These are phyloP conservation scores for Saccostrea cuccullata DNA, from an alignment of 1,140 invertebrate species.

Conservation along the genomic window DNA sequence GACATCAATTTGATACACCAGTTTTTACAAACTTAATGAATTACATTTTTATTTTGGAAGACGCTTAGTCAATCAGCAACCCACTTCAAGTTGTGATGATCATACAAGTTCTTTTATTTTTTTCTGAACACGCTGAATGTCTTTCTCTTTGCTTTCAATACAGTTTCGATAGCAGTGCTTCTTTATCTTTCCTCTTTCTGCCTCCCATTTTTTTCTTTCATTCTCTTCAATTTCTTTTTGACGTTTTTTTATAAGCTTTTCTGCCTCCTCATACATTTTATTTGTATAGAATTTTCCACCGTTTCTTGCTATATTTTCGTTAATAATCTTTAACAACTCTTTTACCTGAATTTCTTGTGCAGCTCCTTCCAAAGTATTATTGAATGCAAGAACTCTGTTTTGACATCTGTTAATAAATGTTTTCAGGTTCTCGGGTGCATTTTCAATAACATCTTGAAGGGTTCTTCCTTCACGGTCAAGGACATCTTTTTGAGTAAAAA, in stretches of 20 bases:
- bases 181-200: too few species aligned
- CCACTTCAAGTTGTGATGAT: too few species aligned
- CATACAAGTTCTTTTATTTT: too few species aligned
- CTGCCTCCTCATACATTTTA: background rate
- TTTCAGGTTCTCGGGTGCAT: background rate
- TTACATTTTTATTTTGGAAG: too few species aligned
- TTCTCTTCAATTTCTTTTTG: too few species aligned
- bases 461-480: background rate
- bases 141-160: too few species aligned
- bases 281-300: background rate
- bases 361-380: background rate
- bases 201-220: too few species aligned
- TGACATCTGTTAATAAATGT: conserved; percentile 6
- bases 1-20: too few species aligned
- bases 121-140: too few species aligned
- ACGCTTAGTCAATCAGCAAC: too few species aligned
- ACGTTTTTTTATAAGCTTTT: background rate
- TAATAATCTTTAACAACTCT: background rate
- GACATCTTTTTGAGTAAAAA: conserved; percentile 17
- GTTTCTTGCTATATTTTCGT: background rate
- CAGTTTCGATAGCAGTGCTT: too few species aligned
- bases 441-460: background rate
- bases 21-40: too few species aligned
- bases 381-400: background rate
- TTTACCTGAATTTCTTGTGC: background rate